Conservation (phyloP, 53 echinoderm and acorn worm species). For the Paelopatides confundens region DNA sequence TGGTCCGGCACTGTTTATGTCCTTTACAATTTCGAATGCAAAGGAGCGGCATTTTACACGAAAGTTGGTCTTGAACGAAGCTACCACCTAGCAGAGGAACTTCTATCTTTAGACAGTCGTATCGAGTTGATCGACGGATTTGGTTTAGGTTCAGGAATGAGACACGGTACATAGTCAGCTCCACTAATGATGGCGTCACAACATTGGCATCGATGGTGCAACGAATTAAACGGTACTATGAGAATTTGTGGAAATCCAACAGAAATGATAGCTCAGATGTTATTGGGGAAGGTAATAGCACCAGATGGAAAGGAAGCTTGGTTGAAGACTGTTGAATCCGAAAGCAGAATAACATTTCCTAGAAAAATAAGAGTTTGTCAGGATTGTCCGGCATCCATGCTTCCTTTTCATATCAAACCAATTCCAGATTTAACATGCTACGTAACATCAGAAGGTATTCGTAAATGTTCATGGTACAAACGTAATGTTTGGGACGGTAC, state of each 20-base stretch:
- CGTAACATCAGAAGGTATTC: not conserved
- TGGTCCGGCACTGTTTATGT: not conserved
- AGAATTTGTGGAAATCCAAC: not conserved
- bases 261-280: not conserved
- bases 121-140: not conserved
- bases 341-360: too few species aligned
- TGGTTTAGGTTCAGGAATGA: not conserved
- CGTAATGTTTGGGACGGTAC: not conserved
- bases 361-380: not conserved
- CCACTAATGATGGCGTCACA: not conserved
- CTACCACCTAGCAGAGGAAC: not conserved
- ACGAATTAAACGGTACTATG: not conserved
- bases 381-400: not conserved
- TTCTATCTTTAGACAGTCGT: not conserved
- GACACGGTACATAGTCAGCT: not conserved
- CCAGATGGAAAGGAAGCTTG: not conserved
- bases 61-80: not conserved
- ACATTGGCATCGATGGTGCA: not conserved
- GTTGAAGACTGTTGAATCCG: not conserved
- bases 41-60: not conserved
- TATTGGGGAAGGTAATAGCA: not conserved
- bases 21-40: not conserved
- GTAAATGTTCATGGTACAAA: not conserved
- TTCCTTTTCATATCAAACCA: not conserved
- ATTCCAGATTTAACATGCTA: not conserved